These are phyloP conservation scores for Metaphire vulgaris DNA, from an alignment of 1,140 invertebrate genomes.

Conservation along the genomic window DNA sequence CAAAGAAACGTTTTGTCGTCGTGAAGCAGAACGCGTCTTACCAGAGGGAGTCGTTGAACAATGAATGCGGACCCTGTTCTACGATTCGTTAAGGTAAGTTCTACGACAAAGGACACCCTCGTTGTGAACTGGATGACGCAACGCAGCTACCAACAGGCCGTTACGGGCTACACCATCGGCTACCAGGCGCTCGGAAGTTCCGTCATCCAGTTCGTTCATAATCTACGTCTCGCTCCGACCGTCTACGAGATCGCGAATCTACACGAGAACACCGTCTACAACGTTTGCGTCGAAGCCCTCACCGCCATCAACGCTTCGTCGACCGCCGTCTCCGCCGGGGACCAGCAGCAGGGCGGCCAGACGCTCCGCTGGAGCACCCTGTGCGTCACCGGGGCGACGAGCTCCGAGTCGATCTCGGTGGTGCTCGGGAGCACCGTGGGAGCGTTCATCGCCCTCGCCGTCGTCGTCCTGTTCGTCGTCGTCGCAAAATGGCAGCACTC, in stretches of 20 bases:
- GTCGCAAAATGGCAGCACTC: constrained; percentile 31
- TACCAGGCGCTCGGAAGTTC: background rate
- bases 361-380: background rate
- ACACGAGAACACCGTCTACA: constrained; percentile 20
- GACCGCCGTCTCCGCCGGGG: background rate
- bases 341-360: background rate
- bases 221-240: background rate
- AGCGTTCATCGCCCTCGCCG: constrained; percentile 28
- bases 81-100: background rate
- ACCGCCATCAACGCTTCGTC: background rate
- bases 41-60: too few species aligned
- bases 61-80: background rate
- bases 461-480: constrained; percentile 30
- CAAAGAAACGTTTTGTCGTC: too few species aligned
- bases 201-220: background rate
- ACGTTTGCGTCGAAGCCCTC: constrained; percentile 10
- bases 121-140: background rate
- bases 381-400: constrained; percentile 23
- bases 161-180: background rate
- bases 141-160: too few species aligned
- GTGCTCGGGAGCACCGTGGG: constrained; percentile 29
- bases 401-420: constrained; percentile 26
- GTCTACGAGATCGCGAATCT: constrained; percentile 14
- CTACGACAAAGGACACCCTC: background rate
- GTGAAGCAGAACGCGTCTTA: too few species aligned